Percentiles rank a stretch among this genome's conserved stretches.
Evolutionary conservation across 2,113 vertebrate genomes (phyloP).

Genomic region (Marmota monax): DNA sequence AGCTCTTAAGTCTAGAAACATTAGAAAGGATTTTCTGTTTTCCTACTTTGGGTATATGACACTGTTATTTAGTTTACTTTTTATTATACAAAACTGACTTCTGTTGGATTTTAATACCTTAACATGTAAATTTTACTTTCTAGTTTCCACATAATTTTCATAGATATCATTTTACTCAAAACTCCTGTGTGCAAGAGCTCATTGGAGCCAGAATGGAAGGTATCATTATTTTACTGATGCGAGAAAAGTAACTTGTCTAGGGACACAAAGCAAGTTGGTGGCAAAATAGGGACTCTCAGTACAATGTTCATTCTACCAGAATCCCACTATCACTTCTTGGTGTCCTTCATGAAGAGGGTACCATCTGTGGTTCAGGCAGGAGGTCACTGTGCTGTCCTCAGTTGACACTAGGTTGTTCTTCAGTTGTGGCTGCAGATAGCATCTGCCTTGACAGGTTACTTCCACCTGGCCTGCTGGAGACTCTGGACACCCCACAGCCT

Average conservation of each 20-base stretch:
- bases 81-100: slow-evolving; percentile 16
- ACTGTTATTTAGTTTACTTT: slow-evolving; percentile 49
- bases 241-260: background rate
- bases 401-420: background rate
- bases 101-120: background rate
- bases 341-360: background rate
- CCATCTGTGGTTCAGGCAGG: background rate
- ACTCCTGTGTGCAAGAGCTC: background rate
- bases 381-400: background rate
- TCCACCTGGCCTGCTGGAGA: background rate
- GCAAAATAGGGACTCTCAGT: background rate
- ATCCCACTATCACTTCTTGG: background rate
- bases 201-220: background rate
- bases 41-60: background rate
- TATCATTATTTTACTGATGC: background rate
- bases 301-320: background rate
- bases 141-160: background rate
- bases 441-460: background rate
- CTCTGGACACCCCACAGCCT: background rate
- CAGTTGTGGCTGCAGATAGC: background rate
- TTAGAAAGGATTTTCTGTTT: slow-evolving; percentile 52
- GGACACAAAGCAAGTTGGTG: background rate
- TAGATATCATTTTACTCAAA: background rate
- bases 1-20: slow-evolving; percentile 3
- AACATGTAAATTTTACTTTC: slow-evolving; percentile 37